phyloP scores from a whole-genome alignment of 2,113 vertebrate genomes.

The Felis catus region F.catus_Fca126_mat1.0 CM031419.1:3450501-3451000 shows the following conservation, averaged over 20 bases:
- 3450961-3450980: neutral
- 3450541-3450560: conserved; percentile 88
- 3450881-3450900: neutral
- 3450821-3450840: neutral
- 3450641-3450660: conserved; percentile 86
- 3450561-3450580: conserved; percentile 86
- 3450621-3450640: conserved; percentile 84
- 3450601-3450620: conserved; percentile 82
- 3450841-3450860: neutral
- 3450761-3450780: conserved; percentile 63
- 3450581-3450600: conserved; percentile 84
- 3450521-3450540: conserved; percentile 82
- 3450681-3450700: conserved; percentile 82
- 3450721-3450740: conserved; percentile 65
- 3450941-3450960: neutral
- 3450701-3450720: conserved; percentile 80
- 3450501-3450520: conserved; percentile 74
- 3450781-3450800: neutral
- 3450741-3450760: neutral
- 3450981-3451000: neutral
- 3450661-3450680: conserved; percentile 83
- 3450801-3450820: neutral
- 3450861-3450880: neutral
- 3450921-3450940: fast-evolving
- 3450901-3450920: fast-evolving